These are phyloP conservation scores for Nebria salina DNA, from an alignment of 2,888 invertebrate genomes.

Conservation along the genomic window DNA sequence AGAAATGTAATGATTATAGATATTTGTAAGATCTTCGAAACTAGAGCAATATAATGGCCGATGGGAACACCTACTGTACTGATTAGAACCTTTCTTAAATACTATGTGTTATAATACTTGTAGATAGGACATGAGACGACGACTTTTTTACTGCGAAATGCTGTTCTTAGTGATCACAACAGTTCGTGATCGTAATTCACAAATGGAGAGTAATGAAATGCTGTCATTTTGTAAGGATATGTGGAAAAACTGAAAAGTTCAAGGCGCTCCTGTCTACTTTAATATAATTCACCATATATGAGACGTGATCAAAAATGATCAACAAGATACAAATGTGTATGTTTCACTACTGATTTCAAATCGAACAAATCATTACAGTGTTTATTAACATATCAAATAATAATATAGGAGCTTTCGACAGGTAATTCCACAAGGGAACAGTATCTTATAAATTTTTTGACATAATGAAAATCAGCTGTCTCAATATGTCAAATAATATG, in stretches of 20 bases:
- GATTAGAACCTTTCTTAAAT: neutral
- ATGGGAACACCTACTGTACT: slow-evolving; percentile 8
- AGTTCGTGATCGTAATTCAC: slow-evolving; percentile 30
- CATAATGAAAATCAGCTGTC: too few species aligned
- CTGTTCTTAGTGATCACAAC: neutral
- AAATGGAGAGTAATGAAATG: slow-evolving; percentile 25
- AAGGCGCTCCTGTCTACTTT: neutral
- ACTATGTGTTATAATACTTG: slow-evolving; percentile 10
- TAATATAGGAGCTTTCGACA: too few species aligned
- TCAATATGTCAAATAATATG: too few species aligned
- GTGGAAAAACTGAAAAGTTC: slow-evolving; percentile 14
- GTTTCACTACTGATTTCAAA: too few species aligned
- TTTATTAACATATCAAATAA: too few species aligned
- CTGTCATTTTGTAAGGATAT: slow-evolving; percentile 1
- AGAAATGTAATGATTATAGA: neutral
- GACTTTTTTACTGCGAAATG: neutral
- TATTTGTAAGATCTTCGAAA: neutral
- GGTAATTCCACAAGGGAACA: too few species aligned
- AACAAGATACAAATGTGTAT: too few species aligned
- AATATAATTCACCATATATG: neutral
- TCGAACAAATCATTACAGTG: too few species aligned
- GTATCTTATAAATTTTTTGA: too few species aligned
- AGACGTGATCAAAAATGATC: neutral
- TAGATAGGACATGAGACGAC: slow-evolving; percentile 3
- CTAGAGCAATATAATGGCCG: neutral